Conservation (phyloP, 2,888 invertebrate genomes). For the Leucophenga maculata region DNA sequence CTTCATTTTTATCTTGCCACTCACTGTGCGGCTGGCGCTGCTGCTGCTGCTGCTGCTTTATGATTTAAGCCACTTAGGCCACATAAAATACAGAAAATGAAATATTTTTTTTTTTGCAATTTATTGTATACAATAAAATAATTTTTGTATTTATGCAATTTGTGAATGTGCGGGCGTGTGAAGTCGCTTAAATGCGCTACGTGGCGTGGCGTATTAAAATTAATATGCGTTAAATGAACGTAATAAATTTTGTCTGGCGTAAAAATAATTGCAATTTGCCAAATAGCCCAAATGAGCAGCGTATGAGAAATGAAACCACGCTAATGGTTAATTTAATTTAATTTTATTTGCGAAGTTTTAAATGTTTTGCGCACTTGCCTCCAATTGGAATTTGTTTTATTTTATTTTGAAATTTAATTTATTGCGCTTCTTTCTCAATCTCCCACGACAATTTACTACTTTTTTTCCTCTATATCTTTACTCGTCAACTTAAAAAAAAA, state of each 20-base stretch:
- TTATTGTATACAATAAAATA: not conserved
- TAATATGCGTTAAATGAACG: conserved; percentile 17
- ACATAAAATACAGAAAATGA: conserved; percentile 2
- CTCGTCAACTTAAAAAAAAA: no score
- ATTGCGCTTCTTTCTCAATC: no score
- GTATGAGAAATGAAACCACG: not conserved
- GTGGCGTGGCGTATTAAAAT: conserved; percentile 11
- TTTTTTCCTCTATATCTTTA: no score
- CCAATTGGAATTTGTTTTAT: no score
- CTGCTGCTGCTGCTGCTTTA: not conserved
- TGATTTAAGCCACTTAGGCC: conserved; percentile 18
- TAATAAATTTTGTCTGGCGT: conserved; percentile 12
- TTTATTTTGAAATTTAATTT: no score
- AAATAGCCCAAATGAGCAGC: not conserved
- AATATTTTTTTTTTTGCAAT: conserved; percentile 14
- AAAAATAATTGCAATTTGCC: conserved; percentile 13
- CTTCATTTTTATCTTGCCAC: not conserved
- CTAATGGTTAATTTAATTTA: conserved; percentile 20
- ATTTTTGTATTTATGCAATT: not conserved
- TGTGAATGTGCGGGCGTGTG: not conserved
- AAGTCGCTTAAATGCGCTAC: not conserved
- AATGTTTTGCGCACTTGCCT: no score
- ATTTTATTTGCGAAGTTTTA: conserved; percentile 1
- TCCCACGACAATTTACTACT: no score
- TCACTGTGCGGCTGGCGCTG: no score